These are phyloP conservation scores for Crotalus helleri DNA, from an alignment of 2,113 vertebrate species.

Conservation along the genomic window DNA sequence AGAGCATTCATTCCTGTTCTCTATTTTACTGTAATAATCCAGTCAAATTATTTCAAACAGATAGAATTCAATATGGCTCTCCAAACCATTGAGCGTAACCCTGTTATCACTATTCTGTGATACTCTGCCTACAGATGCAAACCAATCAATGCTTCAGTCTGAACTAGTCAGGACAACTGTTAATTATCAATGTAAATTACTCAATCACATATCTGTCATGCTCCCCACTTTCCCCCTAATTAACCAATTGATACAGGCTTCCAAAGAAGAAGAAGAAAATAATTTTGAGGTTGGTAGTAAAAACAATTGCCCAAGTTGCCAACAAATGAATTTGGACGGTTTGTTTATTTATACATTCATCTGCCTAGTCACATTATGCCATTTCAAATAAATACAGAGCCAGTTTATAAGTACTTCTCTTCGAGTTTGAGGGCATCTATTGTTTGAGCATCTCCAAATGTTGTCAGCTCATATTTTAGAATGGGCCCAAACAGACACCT, in stretches of 20 bases:
- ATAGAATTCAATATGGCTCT: no score
- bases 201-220: background rate
- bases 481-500: background rate
- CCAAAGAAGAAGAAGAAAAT: background rate
- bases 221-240: background rate
- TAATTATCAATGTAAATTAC: background rate
- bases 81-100: background rate
- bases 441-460: background rate
- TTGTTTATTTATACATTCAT: conserved; percentile 19
- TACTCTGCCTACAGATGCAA: background rate
- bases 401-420: background rate
- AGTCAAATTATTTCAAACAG: background rate
- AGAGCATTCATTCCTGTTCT: background rate
- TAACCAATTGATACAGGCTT: background rate
- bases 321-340: background rate
- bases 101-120: background rate
- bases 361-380: background rate
- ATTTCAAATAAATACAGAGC: conserved; percentile 10
- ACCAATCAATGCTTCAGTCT: background rate
- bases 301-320: conserved; percentile 7
- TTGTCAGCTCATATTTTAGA: background rate
- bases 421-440: background rate
- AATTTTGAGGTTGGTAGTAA: background rate
- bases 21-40: background rate
- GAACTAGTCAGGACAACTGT: background rate